Base-by-base conservation (phyloP, 2,113 vertebrate genomes). In the Natator depressus region DNA sequence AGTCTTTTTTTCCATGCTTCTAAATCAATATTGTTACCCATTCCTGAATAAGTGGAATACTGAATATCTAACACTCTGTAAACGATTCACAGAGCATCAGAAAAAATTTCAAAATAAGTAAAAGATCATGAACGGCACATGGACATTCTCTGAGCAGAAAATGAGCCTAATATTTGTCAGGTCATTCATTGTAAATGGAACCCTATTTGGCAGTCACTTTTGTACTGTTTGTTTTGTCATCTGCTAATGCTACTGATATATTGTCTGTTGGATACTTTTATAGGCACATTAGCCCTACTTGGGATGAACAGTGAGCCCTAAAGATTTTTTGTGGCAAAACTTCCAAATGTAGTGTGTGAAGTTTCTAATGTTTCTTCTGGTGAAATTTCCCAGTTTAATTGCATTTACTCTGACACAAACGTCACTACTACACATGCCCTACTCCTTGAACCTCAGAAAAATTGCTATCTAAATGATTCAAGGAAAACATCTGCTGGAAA, bases 321-420 rank as follows among this genome's bases (percentile, higher is more conserved):
- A 53, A 81, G 20, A 47, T 27, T 27, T 27, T 46, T 22, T 27
- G 24, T 13, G 24, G 75, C 38, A 46, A 76, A 80, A 11, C 16
- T 35, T 50, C 47, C 47, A 49, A 80, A 20, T 51, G 49, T 79
- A 19, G 47, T 5, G 5, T 80, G 49, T 80, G 78, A 80, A 10
- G 78, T 31, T 80, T 49, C 35, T 38, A 69, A 69, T 69, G 62
- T 86, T 82, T 95, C 65, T 90, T 88, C 89, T 88, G 91, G 93
- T 95, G 93, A 90, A 87, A 87, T 88, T 90, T 94, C 85, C 82
- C 82, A 85, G 89, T 89, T 91, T 72, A 90, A 94, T 96, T 95
- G 93, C 89, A 94, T 90, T 95, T 95, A 79, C 93, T 42, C 84
- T 85, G 78, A 84, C 82, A 95, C 87, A 92, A 94, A 95, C 3